phyloP scores from a whole-genome alignment of 2,113 vertebrate species.

The Brachionichthys hirsutus region DNA sequence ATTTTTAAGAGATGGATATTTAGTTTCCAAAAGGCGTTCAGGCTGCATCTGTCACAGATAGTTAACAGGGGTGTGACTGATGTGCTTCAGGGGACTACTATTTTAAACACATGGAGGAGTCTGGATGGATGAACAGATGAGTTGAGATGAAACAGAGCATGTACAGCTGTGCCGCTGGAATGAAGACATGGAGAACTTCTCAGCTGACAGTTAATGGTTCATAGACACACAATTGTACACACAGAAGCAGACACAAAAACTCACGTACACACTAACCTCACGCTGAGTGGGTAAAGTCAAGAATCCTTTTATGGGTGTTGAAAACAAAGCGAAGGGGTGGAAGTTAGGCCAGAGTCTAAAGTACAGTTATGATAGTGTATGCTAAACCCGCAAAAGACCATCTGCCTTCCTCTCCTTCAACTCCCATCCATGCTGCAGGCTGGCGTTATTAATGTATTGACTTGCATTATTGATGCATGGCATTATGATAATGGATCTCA shows the following conservation, averaged over 20 bases:
- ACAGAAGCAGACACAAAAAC: conserved; percentile 12
- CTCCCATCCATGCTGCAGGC: conserved; percentile 42
- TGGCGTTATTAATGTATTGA: conserved; percentile 78
- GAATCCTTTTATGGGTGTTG: conserved; percentile 55
- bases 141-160: conserved; percentile 52
- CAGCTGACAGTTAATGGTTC: conserved; percentile 31
- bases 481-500: conserved; percentile 81
- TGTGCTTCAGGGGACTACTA: conserved; percentile 15
- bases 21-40: conserved; percentile 20
- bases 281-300: conserved; percentile 9
- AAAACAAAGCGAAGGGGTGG: conserved; percentile 47
- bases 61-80: conserved; percentile 16
- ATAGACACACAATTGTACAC: conserved; percentile 18
- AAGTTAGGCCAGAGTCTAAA: conserved; percentile 18
- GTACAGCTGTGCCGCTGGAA: conserved; percentile 42
- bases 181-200: conserved; percentile 37
- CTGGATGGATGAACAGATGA: conserved; percentile 53
- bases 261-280: conserved; percentile 6
- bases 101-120: conserved; percentile 28
- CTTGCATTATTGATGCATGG: conserved; percentile 81
- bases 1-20: conserved; percentile 15
- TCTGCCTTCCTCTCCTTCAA: conserved; percentile 4
- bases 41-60: conserved; percentile 19
- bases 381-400: conserved; percentile 30
- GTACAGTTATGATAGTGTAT: conserved; percentile 35